Evolutionary conservation across 1,140 invertebrate species (phyloP), one percentile per base, ranked within the genome.

Genomic region (Condylostylus longicornis): DNA sequence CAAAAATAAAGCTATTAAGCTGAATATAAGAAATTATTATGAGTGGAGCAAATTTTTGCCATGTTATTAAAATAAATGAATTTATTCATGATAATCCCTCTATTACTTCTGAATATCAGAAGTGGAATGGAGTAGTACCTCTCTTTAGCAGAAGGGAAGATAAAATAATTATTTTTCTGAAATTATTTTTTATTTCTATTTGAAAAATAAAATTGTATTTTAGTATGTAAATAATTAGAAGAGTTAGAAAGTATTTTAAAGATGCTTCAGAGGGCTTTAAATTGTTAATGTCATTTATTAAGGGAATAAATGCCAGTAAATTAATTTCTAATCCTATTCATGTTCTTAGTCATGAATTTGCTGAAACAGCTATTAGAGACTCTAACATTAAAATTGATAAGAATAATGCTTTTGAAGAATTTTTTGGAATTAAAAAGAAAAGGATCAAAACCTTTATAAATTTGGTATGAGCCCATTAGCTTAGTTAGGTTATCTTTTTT

Each of bases 291-390:
- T 43, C 54, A 41, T 50, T 60, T 49, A 67, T 54, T 44, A 68
- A 38, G 30, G 63, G 63, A 27, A 66, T 68, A 61, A 67, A 62
- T 40, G 53, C 58, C 38, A 69, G 45, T 41, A 69, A 47, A 59
- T 68, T 68, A 61, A 67, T 68, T 65, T 69, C 64, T 60, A 68
- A 53, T n/a, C 63, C 63, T 58, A 68, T 64, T 64, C 61, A 67
- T 55, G 61, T 60, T 42, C 54, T 49, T 44, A 68, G 45, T 53
- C 63, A 67, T 30, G 63, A 68, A 46, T 64, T 61, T 22, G 62
- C 51, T 10, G 61, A 65, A 47, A 68, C 56, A 23, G 61, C 53
- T 45, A 68, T 63, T 50, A 68, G 42, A 18, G 58, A 64, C 44
- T 57, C 60, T 45, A 61, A 53, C 47, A 67, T 52, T 55, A 66